phyloP scores from a whole-genome alignment of 2,113 vertebrate genomes.

The Scophthalmus maximus region DNA sequence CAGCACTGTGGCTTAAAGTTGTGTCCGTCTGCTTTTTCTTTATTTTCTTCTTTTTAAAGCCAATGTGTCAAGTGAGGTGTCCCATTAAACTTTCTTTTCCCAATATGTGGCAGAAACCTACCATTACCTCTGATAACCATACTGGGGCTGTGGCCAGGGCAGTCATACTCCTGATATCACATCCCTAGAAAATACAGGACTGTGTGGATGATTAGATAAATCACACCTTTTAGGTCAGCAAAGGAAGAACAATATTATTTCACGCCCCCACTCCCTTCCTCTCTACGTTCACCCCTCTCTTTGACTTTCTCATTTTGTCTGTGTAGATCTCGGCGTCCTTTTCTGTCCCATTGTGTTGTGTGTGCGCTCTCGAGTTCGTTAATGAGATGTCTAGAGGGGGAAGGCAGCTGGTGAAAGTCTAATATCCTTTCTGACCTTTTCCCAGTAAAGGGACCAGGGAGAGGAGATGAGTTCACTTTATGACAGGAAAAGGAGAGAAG shows the following conservation, averaged over 20 bases:
- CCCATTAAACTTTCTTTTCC: constrained; percentile 40
- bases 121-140: too few species aligned
- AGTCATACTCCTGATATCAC: constrained; percentile 26
- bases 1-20: constrained; percentile 45
- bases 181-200: constrained; percentile 21
- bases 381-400: constrained; percentile 71
- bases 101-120: constrained; percentile 23
- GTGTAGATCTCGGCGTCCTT: constrained; percentile 41
- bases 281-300: constrained; percentile 20
- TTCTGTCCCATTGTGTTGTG: constrained; percentile 57
- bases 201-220: constrained; percentile 31
- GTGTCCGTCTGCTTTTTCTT: constrained; percentile 30
- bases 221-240: constrained; percentile 37
- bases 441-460: constrained; percentile 23
- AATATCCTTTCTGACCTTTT: constrained; percentile 78
- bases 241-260: constrained; percentile 29
- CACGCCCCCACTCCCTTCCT: constrained; percentile 12
- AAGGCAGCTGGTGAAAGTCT: constrained; percentile 75
- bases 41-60: constrained; percentile 17
- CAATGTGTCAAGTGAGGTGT: constrained; percentile 46
- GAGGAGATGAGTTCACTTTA: constrained; percentile 31
- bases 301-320: constrained; percentile 48
- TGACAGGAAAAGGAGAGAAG: constrained; percentile 8
- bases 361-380: constrained; percentile 66
- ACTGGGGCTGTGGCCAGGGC: constrained; percentile 24